Conservation (phyloP, 2,888 invertebrate genomes). For the Bimastos eiseni region DNA sequence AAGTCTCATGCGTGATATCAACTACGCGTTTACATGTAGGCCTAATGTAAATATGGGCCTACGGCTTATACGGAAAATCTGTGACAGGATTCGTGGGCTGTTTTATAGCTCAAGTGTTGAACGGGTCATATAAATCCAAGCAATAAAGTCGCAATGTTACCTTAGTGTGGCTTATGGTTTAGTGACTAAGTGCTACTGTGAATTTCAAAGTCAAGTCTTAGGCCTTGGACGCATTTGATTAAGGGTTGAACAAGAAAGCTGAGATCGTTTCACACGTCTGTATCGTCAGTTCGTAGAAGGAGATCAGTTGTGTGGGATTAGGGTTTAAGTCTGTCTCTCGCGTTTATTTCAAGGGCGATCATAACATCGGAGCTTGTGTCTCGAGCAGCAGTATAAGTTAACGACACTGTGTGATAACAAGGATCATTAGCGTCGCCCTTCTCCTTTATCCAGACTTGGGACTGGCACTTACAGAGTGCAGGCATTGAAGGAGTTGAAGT, state of each 20-base stretch:
- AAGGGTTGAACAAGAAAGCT: background rate
- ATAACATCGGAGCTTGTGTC: background rate
- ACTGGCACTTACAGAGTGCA: no score
- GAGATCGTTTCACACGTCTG: background rate
- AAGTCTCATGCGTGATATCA: background rate
- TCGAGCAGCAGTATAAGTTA: no score
- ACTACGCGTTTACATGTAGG: no score
- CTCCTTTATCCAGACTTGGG: no score
- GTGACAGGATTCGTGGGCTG: background rate
- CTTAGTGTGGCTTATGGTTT: background rate
- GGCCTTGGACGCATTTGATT: background rate
- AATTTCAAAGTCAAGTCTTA: background rate
- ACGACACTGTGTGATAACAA: no score
- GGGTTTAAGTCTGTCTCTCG: background rate
- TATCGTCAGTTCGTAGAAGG: background rate
- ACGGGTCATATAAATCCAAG: background rate
- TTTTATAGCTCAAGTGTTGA: background rate
- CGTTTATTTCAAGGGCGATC: background rate
- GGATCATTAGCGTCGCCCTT: no score
- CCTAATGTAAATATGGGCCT: background rate
- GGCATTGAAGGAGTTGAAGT: no score
- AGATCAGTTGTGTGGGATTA: background rate
- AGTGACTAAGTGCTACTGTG: background rate
- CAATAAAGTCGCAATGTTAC: background rate
- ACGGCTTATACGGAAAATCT: background rate